Conservation (phyloP, 2,888 invertebrate genomes). For the Neoaliturus tenellus region DNA sequence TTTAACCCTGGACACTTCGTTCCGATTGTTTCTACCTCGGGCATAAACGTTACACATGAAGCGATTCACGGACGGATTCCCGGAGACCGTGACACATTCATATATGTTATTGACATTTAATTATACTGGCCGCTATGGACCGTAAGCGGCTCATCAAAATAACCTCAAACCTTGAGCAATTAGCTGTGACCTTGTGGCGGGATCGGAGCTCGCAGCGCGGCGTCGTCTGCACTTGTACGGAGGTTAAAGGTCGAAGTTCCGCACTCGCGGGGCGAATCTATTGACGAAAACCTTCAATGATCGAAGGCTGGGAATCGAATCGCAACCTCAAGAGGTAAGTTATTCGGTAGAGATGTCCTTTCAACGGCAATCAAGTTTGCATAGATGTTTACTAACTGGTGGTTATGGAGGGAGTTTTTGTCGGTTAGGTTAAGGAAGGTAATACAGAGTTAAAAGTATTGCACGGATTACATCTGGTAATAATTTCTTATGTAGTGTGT, state of each 20-base stretch:
- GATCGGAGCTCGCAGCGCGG: not conserved
- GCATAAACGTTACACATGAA: too few species aligned
- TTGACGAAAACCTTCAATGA: slow-evolving; percentile 25
- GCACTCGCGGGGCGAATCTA: slow-evolving; percentile 3
- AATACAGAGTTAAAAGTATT: too few species aligned
- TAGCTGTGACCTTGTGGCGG: not conserved
- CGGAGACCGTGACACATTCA: not conserved
- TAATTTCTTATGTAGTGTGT: too few species aligned
- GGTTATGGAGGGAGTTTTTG: too few species aligned
- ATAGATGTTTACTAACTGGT: too few species aligned
- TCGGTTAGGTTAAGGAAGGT: too few species aligned
- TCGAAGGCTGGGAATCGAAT: slow-evolving; percentile 21
- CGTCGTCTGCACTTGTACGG: not conserved
- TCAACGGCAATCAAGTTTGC: too few species aligned
- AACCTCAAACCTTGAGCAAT: not conserved
- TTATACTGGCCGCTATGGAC: not conserved
- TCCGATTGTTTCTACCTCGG: too few species aligned
- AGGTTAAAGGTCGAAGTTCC: slow-evolving; percentile 2
- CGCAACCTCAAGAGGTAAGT: not conserved
- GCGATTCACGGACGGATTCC: too few species aligned
- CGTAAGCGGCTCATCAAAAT: slow-evolving; percentile 12
- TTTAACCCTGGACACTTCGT: too few species aligned
- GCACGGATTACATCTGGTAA: too few species aligned
- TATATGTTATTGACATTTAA: not conserved
- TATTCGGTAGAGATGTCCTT: not conserved